phyloP scores from a whole-genome alignment of 35 echinoderm and acorn worm species.

The Ptychodera flava region DNA sequence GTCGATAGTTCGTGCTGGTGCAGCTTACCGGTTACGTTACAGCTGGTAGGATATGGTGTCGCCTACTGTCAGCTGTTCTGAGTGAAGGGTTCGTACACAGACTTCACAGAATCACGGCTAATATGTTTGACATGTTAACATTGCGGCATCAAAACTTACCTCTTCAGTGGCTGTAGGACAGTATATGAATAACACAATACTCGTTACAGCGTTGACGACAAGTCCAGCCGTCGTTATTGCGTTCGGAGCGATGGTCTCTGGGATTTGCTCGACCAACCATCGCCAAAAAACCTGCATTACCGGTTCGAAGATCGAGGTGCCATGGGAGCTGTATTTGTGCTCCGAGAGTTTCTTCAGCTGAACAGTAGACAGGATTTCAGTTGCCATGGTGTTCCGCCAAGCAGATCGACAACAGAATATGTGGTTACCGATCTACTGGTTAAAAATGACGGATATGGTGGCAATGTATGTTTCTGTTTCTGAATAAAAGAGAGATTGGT shows the following conservation, averaged over 20 bases:
- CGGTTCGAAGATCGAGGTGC: conserved; percentile 62
- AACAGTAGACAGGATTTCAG: conserved; percentile 25
- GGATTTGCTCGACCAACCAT: conserved; percentile 81
- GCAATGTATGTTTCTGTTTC: no score
- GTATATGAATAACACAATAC: conserved; percentile 55
- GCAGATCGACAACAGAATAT: no score
- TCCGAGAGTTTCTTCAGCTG: conserved; percentile 62
- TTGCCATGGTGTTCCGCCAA: background rate
- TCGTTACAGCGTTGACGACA: conserved; percentile 45
- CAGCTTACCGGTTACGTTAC: no score
- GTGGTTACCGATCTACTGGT: no score
- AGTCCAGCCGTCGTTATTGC: conserved; percentile 69
- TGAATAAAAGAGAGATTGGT: background rate
- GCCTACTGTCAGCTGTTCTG: no score
- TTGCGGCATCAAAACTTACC: conserved; percentile 54
- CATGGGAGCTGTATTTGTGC: conserved; percentile 90
- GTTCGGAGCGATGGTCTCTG: conserved; percentile 73
- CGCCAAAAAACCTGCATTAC: conserved; percentile 74
- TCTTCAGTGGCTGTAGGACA: conserved; percentile 71
- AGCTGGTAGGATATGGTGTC: no score
- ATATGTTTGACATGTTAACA: no score
- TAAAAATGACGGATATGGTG: no score
- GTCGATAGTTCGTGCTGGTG: no score
- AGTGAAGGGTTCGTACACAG: no score
- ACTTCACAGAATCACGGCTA: no score